These are phyloP conservation scores for Thomomys bottae DNA, from an alignment of 2,113 vertebrate species.

Conservation along the genomic window DNA sequence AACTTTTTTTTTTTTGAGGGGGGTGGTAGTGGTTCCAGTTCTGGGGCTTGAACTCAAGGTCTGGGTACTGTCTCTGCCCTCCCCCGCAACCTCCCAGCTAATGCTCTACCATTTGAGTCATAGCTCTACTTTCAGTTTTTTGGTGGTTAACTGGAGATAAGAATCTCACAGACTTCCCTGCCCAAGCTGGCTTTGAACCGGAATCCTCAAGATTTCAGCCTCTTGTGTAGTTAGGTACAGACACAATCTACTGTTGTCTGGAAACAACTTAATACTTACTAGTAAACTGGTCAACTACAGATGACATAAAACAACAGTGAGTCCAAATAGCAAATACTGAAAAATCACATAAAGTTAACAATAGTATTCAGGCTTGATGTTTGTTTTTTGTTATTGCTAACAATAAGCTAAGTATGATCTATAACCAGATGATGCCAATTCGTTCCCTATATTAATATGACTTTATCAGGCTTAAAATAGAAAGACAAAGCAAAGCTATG, in stretches of 20 bases:
- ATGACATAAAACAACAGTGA: constrained; percentile 42
- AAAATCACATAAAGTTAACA: constrained; percentile 12
- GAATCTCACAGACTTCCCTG: no score
- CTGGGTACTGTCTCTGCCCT: no score
- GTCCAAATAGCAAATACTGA: constrained; percentile 25
- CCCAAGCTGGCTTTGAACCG: no score
- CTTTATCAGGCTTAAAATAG: constrained; percentile 66
- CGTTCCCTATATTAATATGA: constrained; percentile 50
- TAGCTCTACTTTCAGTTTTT: no score
- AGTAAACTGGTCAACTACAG: not conserved
- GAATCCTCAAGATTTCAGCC: no score
- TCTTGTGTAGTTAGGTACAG: no score
- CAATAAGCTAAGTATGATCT: constrained; percentile 41
- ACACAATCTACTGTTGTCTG: no score
- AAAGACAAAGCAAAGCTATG: constrained; percentile 79
- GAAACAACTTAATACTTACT: constrained; percentile 36
- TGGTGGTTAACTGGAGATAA: no score
- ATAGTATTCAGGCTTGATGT: not conserved
- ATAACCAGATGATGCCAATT: constrained; percentile 64
- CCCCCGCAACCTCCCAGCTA: no score
- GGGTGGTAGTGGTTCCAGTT: no score
- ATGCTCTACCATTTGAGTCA: no score
- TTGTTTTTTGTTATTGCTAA: constrained; percentile 43
- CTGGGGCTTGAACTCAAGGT: no score
- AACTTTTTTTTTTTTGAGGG: not conserved